Evolutionary conservation across 2,797 vertebrate genomes (phyloP).

Genomic region (Poecile montanus): DNA sequence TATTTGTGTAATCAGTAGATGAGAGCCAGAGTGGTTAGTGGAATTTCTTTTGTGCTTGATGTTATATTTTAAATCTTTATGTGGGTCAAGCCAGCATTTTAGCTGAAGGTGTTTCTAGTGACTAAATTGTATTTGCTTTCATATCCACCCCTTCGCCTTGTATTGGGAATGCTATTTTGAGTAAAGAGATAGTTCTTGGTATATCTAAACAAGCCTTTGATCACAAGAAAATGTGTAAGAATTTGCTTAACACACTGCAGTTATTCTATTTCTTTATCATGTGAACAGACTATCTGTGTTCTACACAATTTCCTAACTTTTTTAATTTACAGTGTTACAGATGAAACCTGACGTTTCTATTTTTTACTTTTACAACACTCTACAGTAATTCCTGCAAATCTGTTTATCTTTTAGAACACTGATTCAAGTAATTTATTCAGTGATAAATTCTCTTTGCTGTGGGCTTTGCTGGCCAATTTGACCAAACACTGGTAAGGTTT

Average conservation of each 20-base stretch:
- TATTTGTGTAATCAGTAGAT: neutral
- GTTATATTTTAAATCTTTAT: neutral
- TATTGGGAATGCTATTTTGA: neutral
- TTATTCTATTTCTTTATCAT: neutral
- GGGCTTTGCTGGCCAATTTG: neutral
- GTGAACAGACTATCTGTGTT: neutral
- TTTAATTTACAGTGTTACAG: neutral
- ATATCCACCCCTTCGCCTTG: neutral
- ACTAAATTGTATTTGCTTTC: neutral
- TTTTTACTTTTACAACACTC: neutral
- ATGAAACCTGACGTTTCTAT: neutral
- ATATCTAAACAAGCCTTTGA: neutral
- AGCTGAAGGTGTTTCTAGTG: neutral
- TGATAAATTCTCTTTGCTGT: neutral
- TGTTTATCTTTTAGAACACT: neutral
- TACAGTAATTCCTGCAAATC: neutral
- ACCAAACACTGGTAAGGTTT: neutral
- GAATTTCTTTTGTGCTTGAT: neutral
- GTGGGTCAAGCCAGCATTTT: neutral
- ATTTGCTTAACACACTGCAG: neutral
- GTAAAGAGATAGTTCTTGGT: neutral
- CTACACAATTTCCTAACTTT: neutral
- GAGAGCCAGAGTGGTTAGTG: neutral
- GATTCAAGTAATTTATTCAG: neutral
- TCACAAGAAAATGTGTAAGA: neutral